These are phyloP conservation scores for Andrena marginata DNA, from an alignment of 2,888 invertebrate genomes.

Conservation along the genomic window DNA sequence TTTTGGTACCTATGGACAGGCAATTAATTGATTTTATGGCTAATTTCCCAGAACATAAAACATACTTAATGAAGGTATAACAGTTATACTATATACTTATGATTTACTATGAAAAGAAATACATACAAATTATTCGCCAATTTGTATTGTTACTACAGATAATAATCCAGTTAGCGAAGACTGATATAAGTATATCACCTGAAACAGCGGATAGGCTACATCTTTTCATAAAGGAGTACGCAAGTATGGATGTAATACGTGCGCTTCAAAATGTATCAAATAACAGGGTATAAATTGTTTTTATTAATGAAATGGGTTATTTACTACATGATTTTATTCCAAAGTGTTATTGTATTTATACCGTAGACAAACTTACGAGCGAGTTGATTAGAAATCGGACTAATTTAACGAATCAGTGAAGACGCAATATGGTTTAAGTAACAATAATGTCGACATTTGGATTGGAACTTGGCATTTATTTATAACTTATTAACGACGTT, in stretches of 20 bases:
- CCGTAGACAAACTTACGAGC: neutral
- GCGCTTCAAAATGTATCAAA: neutral
- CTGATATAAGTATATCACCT: neutral
- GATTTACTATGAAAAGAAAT: neutral
- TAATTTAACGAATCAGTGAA: neutral
- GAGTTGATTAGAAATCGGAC: neutral
- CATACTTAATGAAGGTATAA: neutral
- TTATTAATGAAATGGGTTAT: neutral
- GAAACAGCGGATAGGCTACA: neutral
- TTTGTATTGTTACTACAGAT: slow-evolving; percentile 25
- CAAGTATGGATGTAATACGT: accelerated
- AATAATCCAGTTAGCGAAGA: accelerated
- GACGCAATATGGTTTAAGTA: too few species aligned
- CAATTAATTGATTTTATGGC: slow-evolving; percentile 12
- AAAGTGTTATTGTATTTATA: neutral
- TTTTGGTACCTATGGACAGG: slow-evolving; percentile 2
- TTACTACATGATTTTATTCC: neutral
- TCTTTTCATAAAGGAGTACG: accelerated
- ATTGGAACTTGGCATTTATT: too few species aligned
- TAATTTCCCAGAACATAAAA: neutral
- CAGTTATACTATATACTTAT: neutral
- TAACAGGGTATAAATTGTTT: neutral
- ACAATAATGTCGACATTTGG: too few species aligned
- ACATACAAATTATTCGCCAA: neutral
- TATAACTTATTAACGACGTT: too few species aligned